These are phyloP conservation scores for Bradypus variegatus DNA, from an alignment of 2,797 vertebrate species.

Conservation along the genomic window DNA sequence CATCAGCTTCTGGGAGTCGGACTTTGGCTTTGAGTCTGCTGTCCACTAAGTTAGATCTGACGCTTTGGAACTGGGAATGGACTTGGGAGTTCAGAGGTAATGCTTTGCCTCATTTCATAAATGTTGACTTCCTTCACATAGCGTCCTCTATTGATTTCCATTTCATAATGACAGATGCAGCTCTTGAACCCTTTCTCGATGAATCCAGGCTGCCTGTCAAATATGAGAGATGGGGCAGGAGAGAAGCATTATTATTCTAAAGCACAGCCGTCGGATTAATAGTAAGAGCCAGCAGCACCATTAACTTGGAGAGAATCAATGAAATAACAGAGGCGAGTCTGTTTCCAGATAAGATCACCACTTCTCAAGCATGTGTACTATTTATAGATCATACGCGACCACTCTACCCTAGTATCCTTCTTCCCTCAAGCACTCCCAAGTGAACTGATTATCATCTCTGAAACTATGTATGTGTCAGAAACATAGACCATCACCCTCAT, in stretches of 20 bases:
- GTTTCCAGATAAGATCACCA: conserved; percentile 41
- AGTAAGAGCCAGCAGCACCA: conserved; percentile 59
- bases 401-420: background rate
- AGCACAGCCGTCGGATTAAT: conserved; percentile 44
- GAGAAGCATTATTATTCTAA: background rate
- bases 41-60: no score
- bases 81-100: background rate
- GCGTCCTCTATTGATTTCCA: background rate
- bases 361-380: conserved; percentile 52
- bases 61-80: accelerated
- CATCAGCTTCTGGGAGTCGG: no score
- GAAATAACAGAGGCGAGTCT: conserved; percentile 36
- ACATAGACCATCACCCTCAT: background rate
- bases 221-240: background rate
- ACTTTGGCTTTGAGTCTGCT: no score
- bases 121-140: background rate
- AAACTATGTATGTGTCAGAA: conserved; percentile 25
- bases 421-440: background rate
- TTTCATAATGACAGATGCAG: background rate
- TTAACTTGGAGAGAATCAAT: conserved; percentile 57
- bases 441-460: conserved; percentile 42
- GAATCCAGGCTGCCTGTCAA: conserved; percentile 35
- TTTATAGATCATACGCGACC: conserved; percentile 50
- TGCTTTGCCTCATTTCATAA: background rate
- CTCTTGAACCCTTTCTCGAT: background rate